Evolutionary conservation across 1,140 invertebrate genomes (phyloP), one percentile per base, ranked within the genome.

Genomic region (Heliconius himera): DNA sequence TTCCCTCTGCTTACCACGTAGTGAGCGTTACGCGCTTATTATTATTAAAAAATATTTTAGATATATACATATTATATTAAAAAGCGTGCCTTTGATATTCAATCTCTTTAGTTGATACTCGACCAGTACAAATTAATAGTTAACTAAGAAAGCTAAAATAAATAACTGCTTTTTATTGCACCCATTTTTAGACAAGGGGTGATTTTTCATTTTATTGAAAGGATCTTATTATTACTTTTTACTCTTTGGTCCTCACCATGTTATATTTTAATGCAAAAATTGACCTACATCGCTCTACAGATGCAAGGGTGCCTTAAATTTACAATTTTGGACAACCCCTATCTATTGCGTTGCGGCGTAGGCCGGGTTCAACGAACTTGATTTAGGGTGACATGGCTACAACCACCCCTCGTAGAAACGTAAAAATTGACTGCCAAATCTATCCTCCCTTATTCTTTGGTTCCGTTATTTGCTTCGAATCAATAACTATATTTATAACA

Each of bases 331-430:
- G 80, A 81, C 73, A 81, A 74, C 80, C 76, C 80, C 80, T 81
- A 81, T 81, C 80, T 81, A 78, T 81, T 75, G 73, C 80, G 56
- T 81, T 75, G 73, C 80, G 56, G 79, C 75, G 70, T 77, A 77
- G 76, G 73, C 77, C 29, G 77, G 72, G 81, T 79, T 83, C 82
- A 77, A 77, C 79, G 82, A 83, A 79, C 82, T 83, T 81, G 77
- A 83, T 77, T 83, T 83, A 74, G 82, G 84, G 84, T 85, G 84
- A 85, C 82, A 80, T 78, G 81, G 78, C 80, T 81, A 81, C 78
- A 72, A 81, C 60, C 83, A 83, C 84, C 84, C 83, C 82, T 82
- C 81, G 74, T 73, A 74, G 76, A 73, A 84, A 78, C 76, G 79
- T 77, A 78, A 74, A 81, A 81, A 75, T 56, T 78, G 49, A 60